Evolutionary conservation across 2,888 invertebrate genomes (phyloP).

Genomic region (Cactoblastis cactorum): DNA sequence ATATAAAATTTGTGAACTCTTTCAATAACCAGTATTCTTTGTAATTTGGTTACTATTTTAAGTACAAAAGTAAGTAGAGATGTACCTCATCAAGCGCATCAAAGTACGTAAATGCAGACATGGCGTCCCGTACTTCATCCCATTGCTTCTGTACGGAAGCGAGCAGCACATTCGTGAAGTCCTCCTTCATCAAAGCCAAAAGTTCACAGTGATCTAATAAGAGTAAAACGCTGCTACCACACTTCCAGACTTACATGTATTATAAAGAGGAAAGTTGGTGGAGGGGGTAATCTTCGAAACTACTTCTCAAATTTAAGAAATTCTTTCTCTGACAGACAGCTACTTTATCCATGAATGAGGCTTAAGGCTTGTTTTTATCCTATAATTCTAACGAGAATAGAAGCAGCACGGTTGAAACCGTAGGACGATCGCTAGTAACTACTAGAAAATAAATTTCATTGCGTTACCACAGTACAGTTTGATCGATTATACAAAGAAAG

Average conservation of each 20-base stretch:
- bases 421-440: too few relatives aligned
- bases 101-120: slow-evolving; percentile 82
- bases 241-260: background rate
- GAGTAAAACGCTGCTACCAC: slow-evolving; percentile 4
- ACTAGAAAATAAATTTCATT: background rate
- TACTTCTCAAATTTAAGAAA: too few relatives aligned
- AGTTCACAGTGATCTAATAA: slow-evolving; percentile 79
- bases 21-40: too few relatives aligned
- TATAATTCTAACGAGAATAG: too few relatives aligned
- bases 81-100: slow-evolving; percentile 76
- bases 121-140: slow-evolving; percentile 79
- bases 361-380: too few relatives aligned
- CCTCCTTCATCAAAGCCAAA: slow-evolving; percentile 79
- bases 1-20: too few relatives aligned
- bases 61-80: background rate
- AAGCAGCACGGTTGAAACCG: too few relatives aligned
- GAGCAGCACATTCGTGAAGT: slow-evolving; percentile 82
- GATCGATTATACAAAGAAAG: slow-evolving; percentile 26
- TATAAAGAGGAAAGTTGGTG: too few relatives aligned
- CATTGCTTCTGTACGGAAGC: slow-evolving; percentile 80
- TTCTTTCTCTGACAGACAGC: too few relatives aligned
- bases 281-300: too few relatives aligned
- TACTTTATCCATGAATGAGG: too few relatives aligned
- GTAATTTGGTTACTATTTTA: background rate
- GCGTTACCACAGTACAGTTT: slow-evolving; percentile 27